These are phyloP conservation scores for Plumapathes pennacea DNA, from an alignment of 92 coral and sea anemone genomes.

Conservation along the genomic window DNA sequence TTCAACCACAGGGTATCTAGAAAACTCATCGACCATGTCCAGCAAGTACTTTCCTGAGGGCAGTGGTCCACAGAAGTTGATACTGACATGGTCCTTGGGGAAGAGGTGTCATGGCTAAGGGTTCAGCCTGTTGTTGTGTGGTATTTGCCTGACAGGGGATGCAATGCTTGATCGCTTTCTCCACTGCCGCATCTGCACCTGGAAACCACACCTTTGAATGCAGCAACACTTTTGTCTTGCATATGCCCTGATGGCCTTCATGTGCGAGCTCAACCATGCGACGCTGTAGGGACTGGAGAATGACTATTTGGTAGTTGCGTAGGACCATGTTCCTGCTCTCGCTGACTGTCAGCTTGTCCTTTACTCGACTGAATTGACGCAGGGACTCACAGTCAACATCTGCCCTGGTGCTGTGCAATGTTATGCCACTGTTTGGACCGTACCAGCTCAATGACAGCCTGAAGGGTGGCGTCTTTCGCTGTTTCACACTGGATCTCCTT, in stretches of 20 bases:
- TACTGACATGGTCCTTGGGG: conserved; percentile 22
- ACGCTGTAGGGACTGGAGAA: conserved; percentile 1
- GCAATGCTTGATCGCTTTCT: conserved; percentile 1
- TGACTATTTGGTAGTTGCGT: conserved; percentile 23
- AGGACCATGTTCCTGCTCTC: conserved; percentile 18
- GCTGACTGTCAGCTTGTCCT: conserved; percentile 41
- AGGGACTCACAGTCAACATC: conserved; percentile 2
- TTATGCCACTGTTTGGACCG: conserved; percentile 2
- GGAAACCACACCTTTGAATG: conserved; percentile 7
- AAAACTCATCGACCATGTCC: conserved; percentile 18
- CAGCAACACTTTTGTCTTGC: conserved; percentile 20
- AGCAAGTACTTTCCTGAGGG: conserved; percentile 26
- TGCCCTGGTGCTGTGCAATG: neutral
- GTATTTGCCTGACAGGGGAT: conserved; percentile 30
- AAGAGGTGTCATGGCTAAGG: conserved; percentile 5
- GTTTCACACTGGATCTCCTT: conserved; percentile 7
- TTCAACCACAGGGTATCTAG: conserved; percentile 25
- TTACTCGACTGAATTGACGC: conserved; percentile 17
- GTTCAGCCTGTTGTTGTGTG: conserved; percentile 3
- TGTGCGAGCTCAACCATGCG: conserved; percentile 22
- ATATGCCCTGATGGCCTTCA: conserved; percentile 11
- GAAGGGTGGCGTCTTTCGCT: conserved; percentile 18
- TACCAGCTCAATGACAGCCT: conserved; percentile 20
- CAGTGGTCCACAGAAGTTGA: conserved; percentile 37
- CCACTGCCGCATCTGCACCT: conserved; percentile 3